phyloP scores from a whole-genome alignment of 2,113 vertebrate genomes.

The Podarcis raffonei region DNA sequence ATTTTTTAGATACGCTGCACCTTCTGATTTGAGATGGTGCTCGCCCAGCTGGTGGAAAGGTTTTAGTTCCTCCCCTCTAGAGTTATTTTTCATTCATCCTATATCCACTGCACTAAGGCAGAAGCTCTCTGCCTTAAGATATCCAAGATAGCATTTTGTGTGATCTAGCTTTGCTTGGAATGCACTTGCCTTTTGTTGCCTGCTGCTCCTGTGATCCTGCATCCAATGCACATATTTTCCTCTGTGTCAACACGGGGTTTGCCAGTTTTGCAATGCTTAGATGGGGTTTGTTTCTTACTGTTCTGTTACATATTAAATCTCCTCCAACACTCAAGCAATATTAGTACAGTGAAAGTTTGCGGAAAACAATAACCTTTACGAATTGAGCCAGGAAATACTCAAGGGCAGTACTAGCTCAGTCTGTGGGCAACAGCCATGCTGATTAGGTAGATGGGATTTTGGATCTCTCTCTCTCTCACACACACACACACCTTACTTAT shows the following conservation, averaged over 20 bases:
- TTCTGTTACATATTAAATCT: background rate
- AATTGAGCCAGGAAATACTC: background rate
- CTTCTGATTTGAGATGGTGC: background rate
- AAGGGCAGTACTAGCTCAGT: background rate
- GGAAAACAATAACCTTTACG: background rate
- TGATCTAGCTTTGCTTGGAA: background rate
- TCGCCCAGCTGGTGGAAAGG: too few species aligned
- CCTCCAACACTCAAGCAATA: background rate
- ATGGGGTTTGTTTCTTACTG: background rate
- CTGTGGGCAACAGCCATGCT: background rate
- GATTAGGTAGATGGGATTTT: background rate
- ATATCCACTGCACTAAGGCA: background rate
- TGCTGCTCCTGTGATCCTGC: background rate
- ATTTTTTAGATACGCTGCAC: background rate
- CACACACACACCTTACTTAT: background rate
- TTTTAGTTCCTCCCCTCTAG: background rate
- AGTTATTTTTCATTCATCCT: background rate
- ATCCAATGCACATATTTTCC: background rate
- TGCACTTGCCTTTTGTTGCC: background rate
- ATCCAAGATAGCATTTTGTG: background rate
- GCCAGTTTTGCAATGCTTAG: background rate
- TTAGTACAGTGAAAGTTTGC: background rate
- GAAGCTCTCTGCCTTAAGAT: background rate
- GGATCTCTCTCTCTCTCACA: too few species aligned
- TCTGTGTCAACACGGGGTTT: background rate